Evolutionary conservation across 2,797 vertebrate species (phyloP).

Genomic region (Rhinella marina): DNA sequence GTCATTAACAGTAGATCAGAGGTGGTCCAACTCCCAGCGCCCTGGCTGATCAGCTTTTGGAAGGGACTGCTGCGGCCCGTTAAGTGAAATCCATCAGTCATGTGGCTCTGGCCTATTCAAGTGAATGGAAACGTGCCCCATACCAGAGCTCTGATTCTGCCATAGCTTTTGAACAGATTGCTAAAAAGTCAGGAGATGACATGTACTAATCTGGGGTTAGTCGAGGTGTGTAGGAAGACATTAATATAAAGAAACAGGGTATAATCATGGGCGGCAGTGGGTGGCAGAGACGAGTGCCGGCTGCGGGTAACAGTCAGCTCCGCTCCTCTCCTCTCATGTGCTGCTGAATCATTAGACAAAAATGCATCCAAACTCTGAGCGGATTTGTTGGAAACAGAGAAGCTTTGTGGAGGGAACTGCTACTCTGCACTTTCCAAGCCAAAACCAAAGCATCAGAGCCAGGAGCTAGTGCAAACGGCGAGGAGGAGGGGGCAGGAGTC

Average conservation of each 20-base stretch:
- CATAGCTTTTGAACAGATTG: not conserved
- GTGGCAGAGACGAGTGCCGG: constrained; percentile 1
- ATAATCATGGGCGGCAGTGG: not conserved
- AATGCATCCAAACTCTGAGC: constrained; percentile 73
- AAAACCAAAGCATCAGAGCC: constrained; percentile 67
- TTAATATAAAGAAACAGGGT: not conserved
- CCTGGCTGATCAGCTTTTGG: too few species aligned
- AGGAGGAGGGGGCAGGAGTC: constrained; percentile 2
- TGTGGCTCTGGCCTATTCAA: not conserved
- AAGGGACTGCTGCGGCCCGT: too few species aligned
- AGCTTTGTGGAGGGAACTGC: constrained; percentile 76
- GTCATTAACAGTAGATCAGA: too few species aligned
- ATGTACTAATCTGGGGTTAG: not conserved
- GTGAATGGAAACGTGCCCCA: not conserved
- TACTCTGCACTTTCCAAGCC: constrained; percentile 71
- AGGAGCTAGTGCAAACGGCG: constrained; percentile 61
- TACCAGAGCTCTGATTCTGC: not conserved
- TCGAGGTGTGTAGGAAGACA: constrained; percentile 23
- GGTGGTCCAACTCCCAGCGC: too few species aligned
- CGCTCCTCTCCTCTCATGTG: constrained; percentile 76
- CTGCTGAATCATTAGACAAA: constrained; percentile 81
- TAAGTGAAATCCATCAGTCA: too few species aligned
- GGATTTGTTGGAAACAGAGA: constrained; percentile 76
- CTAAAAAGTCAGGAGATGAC: not conserved
- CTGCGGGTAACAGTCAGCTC: constrained; percentile 56